Evolutionary conservation across 2,113 vertebrate genomes (phyloP), one percentile per base, ranked within the genome.

Genomic region (Arenaria interpres): DNA sequence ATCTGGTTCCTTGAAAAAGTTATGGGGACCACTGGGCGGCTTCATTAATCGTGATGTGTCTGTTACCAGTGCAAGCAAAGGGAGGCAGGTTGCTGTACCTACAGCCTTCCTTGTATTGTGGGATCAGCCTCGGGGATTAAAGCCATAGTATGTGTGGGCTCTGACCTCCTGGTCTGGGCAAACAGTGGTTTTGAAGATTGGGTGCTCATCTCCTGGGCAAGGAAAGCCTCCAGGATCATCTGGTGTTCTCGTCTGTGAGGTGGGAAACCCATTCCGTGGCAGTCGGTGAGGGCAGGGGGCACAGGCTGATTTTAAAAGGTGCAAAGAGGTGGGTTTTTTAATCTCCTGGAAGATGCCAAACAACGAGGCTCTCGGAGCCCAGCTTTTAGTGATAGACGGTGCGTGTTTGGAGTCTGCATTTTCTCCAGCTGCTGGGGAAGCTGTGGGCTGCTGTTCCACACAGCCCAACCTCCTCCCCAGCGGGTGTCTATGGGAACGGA

Each of bases 91-190:
- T 32, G 60, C 39, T 80, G 11, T 5, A 6, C 7, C 0, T 17
- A 2, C 35, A 37, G 41, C 82, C 53, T 8, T 23, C 1, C 0
- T 10, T 35, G 13, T 11, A 6, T 14, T 1, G 1, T 4, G 12
- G 60, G 28, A 25, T 64, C 71, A 57, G 28, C 37, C n/a, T 39
- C 1, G 8, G 21, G 8, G 48, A 2, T 56, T 46, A 53, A 53
- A 54, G 2, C 18, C 1, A 0, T 6, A 14, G 27, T 2, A 0
- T 9, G 0, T 20, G 35, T 67, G n/a, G 37, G 32, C 57, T 62
- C 69, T 50, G 45, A 39, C 35, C 43, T 48, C 21, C 35, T 88
- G 71, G 27, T 35, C 48, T 83, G 81, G 22, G 18, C 41, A 35
- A 23, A 13, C 46, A 22, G 5, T 18, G 39, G 35, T 28, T 69